These are phyloP conservation scores for Caenorhabditis virilis DNA, from an alignment of 2,888 invertebrate genomes.

Conservation along the genomic window DNA sequence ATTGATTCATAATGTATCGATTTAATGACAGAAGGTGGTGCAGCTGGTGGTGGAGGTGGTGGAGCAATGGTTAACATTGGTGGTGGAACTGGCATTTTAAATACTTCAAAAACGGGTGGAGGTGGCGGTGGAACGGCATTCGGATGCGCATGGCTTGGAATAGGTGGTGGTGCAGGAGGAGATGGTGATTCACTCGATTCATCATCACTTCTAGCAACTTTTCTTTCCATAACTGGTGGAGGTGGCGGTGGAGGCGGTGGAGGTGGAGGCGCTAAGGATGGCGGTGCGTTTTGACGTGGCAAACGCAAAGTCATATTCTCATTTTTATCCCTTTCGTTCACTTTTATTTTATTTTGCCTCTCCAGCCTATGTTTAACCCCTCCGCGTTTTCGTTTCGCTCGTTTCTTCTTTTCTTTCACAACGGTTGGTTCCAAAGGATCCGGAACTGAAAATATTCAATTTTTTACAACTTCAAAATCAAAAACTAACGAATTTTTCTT, in stretches of 20 bases:
- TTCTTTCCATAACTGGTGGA: conserved; percentile 5
- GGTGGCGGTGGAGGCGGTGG: conserved; percentile 2
- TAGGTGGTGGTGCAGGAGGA: not conserved
- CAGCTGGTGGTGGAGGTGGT: conserved; percentile 13
- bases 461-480: no score
- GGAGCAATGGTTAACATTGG: conserved; percentile 6
- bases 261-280: not conserved
- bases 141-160: no score
- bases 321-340: no score
- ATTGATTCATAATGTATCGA: not conserved
- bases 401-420: not conserved
- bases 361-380: not conserved
- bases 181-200: not conserved
- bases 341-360: not conserved
- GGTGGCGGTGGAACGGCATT: not conserved
- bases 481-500: no score
- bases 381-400: not conserved
- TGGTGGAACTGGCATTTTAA: not conserved
- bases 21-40: not conserved
- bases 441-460: not conserved
- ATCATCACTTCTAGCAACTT: not conserved
- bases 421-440: not conserved
- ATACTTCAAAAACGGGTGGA: not conserved
- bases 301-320: no score
- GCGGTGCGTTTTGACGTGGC: no score